Evolutionary conservation across 2,797 vertebrate genomes (phyloP).

Genomic region (Sus cebifrons): DNA sequence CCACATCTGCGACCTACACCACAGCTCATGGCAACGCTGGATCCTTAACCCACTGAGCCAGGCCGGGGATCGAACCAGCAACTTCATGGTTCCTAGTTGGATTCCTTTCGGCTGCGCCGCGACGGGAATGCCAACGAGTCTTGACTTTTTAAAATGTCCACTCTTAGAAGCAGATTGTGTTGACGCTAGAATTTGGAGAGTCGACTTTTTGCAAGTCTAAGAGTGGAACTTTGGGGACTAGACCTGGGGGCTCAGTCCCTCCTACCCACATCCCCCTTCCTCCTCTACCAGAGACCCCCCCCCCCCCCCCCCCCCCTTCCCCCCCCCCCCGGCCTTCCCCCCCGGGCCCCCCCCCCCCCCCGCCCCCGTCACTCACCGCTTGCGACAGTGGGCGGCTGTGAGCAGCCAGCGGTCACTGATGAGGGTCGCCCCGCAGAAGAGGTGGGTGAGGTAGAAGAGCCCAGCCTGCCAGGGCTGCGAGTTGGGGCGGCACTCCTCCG

Average conservation of each 20-base stretch:
- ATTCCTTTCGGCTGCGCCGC: no score
- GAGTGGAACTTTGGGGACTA: neutral
- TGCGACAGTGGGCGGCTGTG: slow-evolving; percentile 85
- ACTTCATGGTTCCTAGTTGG: no score
- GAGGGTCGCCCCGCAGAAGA: slow-evolving; percentile 83
- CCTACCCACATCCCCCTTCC: neutral
- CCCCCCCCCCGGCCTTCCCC: neutral
- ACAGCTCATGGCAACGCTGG: no score
- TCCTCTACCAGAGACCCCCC: neutral
- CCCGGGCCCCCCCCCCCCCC: no score
- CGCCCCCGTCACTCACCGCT: slow-evolving; percentile 73
- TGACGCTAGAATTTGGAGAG: neutral
- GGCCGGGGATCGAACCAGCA: no score
- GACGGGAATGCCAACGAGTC: no score
- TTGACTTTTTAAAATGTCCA: neutral
- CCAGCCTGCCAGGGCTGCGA: slow-evolving; percentile 85
- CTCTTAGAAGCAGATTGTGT: neutral
- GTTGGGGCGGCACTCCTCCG: slow-evolving; percentile 73
- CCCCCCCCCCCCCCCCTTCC: no score
- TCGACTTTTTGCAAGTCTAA: neutral
- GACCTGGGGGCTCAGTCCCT: neutral
- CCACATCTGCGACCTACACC: no score
- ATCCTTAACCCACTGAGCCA: no score
- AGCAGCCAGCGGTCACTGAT: slow-evolving; percentile 84
- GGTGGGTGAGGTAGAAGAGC: slow-evolving; percentile 74